Evolutionary conservation across 2,797 vertebrate species (phyloP), one percentile per base, ranked within the genome.

Genomic region (Pipistrellus pipistrellus): DNA sequence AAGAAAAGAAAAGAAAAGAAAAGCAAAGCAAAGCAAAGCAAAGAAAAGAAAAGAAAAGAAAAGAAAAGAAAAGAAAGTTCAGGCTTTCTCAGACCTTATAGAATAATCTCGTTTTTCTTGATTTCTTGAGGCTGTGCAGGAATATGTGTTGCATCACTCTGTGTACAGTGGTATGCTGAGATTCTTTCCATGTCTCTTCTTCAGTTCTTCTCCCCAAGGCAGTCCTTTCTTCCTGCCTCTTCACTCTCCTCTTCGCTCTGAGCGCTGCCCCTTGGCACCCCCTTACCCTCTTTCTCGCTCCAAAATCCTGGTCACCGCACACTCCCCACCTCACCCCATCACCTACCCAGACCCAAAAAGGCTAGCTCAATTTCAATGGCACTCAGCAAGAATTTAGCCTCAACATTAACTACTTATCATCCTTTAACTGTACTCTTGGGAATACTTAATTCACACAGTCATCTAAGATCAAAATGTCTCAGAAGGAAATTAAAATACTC

Each of bases 51-150:
- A 20, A 48, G 18, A 15, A 78, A 86, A 15, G n/a, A 80, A 90
- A 53, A 46, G 18, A 15, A 72, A 90, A 14, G n/a, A 80, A 90
- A 90, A 46, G 17, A 64, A 88, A 69, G 27, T 32, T 95, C 44
- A 88, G 57, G 32, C 32, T 32, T 87, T n/a, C n/a, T 78, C 48
- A 27, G 17, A 17, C 10, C 55, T 59, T 44, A 15, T 27, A 84
- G 41, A 38, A 27, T 25, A 46, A 32, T 23, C 17, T n/a, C 17
- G 8, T 35, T 90, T 55, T 73, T 90, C 48, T 23, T 48, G 25
- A 41, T 44, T 82, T 59, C 30, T 91, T 15, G 0, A 82, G 55
- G 6, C n/a, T 12, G 7, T 64, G 14, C 57, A 55, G 59, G 62
- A 48, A 30, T 51, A 18, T 10, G 41, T 57, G 59, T 13, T 21